Conservation (phyloP, 37 sponge, comb jelly and placozoan species). For the Chondrilla cf. caribensis region DNA sequence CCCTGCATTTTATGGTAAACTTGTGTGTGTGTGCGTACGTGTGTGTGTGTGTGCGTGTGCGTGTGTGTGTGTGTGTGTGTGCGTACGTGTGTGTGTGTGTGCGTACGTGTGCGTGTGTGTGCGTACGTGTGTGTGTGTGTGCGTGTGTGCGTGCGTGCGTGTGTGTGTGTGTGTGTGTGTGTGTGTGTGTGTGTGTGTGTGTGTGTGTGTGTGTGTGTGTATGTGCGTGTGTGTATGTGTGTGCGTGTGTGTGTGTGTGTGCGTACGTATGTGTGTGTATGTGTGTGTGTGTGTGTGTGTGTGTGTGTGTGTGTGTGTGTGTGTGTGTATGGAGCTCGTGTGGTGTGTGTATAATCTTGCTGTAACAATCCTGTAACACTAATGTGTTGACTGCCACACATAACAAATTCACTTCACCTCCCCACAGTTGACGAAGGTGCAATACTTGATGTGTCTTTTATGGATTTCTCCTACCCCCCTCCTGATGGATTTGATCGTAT, state of each 20-base stretch:
- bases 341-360: neutral
- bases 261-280: neutral
- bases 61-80: conserved; percentile 1
- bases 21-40: neutral
- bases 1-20: conserved; percentile 90
- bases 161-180: conserved; percentile 5
- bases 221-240: conserved; percentile 1
- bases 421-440: conserved; percentile 82
- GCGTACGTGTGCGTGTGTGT: neutral
- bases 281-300: neutral
- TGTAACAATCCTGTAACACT: neutral
- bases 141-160: neutral
- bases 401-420: neutral
- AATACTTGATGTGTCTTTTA: conserved; percentile 88
- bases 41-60: neutral
- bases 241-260: neutral
- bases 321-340: neutral
- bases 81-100: conserved; percentile 3
- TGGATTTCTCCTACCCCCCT: conserved; percentile 87
- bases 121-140: conserved; percentile 5
- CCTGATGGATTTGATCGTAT: conserved; percentile 92
- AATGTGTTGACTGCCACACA: neutral
- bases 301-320: neutral
- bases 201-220: neutral
- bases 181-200: neutral